Base-by-base conservation (phyloP, 2,797 vertebrate genomes). In the Dromococcyx pavoninus region DNA sequence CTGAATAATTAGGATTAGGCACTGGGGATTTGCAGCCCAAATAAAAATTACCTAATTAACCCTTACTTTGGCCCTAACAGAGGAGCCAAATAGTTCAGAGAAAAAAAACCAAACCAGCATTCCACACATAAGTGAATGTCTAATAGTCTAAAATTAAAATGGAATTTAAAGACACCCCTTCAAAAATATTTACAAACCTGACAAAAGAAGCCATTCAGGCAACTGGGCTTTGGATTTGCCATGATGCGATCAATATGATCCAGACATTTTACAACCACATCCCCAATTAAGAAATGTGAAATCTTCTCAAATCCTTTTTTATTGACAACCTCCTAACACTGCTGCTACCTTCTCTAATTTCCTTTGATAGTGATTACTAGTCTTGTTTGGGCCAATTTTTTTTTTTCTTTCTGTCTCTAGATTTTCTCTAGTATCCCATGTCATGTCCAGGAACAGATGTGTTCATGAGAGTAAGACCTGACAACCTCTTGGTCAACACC, bases 1-100 rank as follows among this genome's bases (percentile, higher is more conserved):
- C 93, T 96, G 94, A 93, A 96, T 96, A 96, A 96, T 96, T 96
- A 96, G 94, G 82, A 94, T 87, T 96, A 79, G 81, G 56, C 91
- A 95, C 87, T 60, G 61, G 96, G 95, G 94, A 97, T 97, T 97
- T 96, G 93, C 96, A 96, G 97, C 89, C 96, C 96, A 95, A 97
- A 97, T 97, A 96, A 95, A 96, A 96, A 97, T 97, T 97, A 94
- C 95, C 95, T 96, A 96, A 97, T 95, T 97, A 97, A 97, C 96
- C 95, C 94, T 94, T 96, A 93, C 91, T 86, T 91, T 97, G 91
- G 89, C 91, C 96, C 88, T 95, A 96, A 81, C 88, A 96, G 74
- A 93, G 48, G 86, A 95, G 93, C 88, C 91, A 96, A 91, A 92
- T 88, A 95, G 87, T 97, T 95, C 90, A 95, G 65, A 61, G 91